Evolutionary conservation across 2,888 invertebrate genomes (phyloP).

Genomic region (Amphipoea oculea): DNA sequence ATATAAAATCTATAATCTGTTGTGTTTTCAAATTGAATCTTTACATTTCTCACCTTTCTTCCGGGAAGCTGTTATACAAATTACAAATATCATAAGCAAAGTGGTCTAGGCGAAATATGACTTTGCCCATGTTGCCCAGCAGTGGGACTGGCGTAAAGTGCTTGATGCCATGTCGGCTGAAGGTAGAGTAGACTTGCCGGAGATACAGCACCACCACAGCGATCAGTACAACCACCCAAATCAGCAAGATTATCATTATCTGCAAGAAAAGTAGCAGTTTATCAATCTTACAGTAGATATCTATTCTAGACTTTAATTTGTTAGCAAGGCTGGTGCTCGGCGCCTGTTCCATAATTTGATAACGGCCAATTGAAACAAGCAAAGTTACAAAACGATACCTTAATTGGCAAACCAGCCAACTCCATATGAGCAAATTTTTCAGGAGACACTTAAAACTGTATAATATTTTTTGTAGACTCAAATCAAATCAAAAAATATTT

Average conservation of each 20-base stretch:
- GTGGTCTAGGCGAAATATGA: slow-evolving; percentile 60
- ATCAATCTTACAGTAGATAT: neutral
- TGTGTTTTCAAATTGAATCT: neutral
- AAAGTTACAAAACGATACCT: neutral
- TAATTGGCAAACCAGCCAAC: no score
- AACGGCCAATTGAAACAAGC: neutral
- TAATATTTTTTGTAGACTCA: no score
- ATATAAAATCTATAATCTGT: neutral
- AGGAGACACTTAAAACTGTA: no score
- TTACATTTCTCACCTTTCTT: slow-evolving; percentile 67
- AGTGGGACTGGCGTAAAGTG: slow-evolving; percentile 66
- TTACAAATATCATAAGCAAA: slow-evolving; percentile 60
- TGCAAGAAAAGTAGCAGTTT: slow-evolving; percentile 16
- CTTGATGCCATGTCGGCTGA: slow-evolving; percentile 71
- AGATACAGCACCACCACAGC: slow-evolving; percentile 65
- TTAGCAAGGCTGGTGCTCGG: no score
- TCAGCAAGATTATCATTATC: slow-evolving; percentile 68
- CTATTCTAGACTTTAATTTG: neutral
- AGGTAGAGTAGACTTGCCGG: slow-evolving; percentile 67
- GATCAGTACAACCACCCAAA: slow-evolving; percentile 68
- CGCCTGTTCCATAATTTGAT: neutral
- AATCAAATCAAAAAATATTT: no score
- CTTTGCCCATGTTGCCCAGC: slow-evolving; percentile 70
- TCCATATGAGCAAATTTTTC: no score
- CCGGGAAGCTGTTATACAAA: slow-evolving; percentile 70